Conservation (phyloP, 2,113 vertebrate genomes). For the Bubo scandiacus region DNA sequence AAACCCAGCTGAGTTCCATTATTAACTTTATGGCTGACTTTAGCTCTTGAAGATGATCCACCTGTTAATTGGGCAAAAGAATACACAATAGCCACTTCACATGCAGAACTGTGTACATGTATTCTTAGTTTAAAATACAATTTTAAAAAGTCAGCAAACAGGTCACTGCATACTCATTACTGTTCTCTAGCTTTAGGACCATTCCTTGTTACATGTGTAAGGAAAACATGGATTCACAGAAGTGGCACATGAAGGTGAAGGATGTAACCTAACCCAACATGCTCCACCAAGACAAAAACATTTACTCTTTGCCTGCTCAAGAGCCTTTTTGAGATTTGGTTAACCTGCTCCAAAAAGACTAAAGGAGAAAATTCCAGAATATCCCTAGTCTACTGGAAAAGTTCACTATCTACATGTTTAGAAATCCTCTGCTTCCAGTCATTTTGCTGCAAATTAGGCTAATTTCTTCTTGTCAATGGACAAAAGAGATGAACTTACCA, state of each 20-base stretch:
- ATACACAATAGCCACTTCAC: background rate
- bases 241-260: background rate
- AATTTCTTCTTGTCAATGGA: background rate
- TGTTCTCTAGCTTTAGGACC: fast-evolving
- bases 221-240: background rate
- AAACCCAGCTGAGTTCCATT: background rate
- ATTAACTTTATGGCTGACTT: background rate
- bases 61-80: background rate
- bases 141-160: background rate
- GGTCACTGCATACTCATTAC: background rate
- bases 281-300: background rate
- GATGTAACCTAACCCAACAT: background rate
- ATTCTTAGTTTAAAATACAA: background rate
- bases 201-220: background rate
- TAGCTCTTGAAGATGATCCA: background rate
- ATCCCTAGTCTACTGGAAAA: background rate
- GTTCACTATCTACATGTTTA: background rate
- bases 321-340: background rate
- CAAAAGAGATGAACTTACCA: background rate
- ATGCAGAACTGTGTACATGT: background rate
- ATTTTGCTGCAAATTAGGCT: background rate
- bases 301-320: background rate
- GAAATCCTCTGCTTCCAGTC: background rate
- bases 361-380: background rate
- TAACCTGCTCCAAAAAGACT: background rate